Evolutionary conservation across 2,113 vertebrate species (phyloP).

Genomic region (Pangasianodon hypophthalmus): DNA sequence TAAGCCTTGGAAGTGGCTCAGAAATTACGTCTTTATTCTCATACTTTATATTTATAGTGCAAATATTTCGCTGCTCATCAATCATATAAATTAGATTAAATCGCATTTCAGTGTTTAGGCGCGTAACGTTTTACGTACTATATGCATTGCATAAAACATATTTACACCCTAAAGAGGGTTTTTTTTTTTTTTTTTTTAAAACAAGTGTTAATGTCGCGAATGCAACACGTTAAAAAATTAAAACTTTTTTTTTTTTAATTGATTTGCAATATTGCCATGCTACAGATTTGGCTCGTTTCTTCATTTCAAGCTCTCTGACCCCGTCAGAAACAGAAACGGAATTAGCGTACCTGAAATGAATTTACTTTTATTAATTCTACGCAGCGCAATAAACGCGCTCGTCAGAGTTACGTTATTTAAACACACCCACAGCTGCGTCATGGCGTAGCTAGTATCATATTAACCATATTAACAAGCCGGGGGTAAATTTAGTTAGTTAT

Average conservation of each 20-base stretch:
- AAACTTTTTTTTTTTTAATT: too few species aligned
- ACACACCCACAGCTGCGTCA: not conserved
- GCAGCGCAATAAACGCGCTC: not conserved
- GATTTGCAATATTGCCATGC: not conserved
- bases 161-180: not conserved
- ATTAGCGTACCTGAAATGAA: too few species aligned
- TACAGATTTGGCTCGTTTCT: not conserved
- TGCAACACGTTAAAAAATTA: too few species aligned
- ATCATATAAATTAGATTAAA: not conserved
- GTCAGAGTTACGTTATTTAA: not conserved
- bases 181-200: too few species aligned
- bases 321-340: too few species aligned
- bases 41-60: not conserved
- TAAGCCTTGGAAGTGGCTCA: not conserved
- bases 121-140: not conserved
- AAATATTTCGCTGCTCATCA: not conserved
- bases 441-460: not conserved
- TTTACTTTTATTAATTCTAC: not conserved
- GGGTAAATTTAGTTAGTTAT: too few species aligned
- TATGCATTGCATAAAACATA: not conserved
- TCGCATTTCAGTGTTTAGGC: not conserved
- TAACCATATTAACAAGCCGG: too few species aligned
- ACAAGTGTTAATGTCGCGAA: not conserved
- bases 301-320: not conserved
- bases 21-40: not conserved